Conservation (phyloP, 1,140 invertebrate species). For the Pseudomyrmex cubaensis region DNA sequence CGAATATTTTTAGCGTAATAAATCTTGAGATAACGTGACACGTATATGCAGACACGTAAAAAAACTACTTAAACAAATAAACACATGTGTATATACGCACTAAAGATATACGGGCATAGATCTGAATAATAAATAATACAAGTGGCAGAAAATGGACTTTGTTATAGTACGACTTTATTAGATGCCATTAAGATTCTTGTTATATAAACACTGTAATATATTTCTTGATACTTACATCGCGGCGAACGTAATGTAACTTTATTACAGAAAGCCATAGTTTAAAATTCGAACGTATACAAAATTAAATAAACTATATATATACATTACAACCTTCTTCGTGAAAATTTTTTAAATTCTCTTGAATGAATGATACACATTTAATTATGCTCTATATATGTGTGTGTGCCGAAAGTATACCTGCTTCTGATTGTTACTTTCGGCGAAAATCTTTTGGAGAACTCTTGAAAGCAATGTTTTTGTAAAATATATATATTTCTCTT, state of each 20-base stretch:
- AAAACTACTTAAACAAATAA: not conserved
- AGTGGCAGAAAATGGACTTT: not conserved
- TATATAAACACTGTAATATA: conserved; percentile 58
- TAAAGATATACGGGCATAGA: not conserved
- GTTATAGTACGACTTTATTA: conserved; percentile 62
- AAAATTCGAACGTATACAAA: conserved; percentile 67
- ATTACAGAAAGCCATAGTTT: conserved; percentile 58
- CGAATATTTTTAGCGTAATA: too few species aligned
- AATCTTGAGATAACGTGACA: too few species aligned
- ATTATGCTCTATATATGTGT: conserved; percentile 41
- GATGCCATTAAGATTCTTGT: conserved; percentile 64
- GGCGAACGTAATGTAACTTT: conserved; percentile 65
- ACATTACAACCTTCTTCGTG: conserved; percentile 64
- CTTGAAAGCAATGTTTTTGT: conserved; percentile 21
- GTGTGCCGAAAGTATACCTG: not conserved
- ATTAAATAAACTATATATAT: conserved; percentile 73
- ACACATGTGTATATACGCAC: not conserved
- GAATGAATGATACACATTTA: conserved; percentile 53
- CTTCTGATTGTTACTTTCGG: conserved; percentile 49
- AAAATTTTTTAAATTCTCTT: conserved; percentile 39
- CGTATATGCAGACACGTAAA: too few species aligned
- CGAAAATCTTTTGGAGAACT: conserved; percentile 43
- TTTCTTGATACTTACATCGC: conserved; percentile 58
- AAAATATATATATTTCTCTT: conserved; percentile 66
- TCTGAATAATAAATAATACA: not conserved